phyloP scores from a whole-genome alignment of 2,113 vertebrate genomes.

The Oxyruncus cristatus region DNA sequence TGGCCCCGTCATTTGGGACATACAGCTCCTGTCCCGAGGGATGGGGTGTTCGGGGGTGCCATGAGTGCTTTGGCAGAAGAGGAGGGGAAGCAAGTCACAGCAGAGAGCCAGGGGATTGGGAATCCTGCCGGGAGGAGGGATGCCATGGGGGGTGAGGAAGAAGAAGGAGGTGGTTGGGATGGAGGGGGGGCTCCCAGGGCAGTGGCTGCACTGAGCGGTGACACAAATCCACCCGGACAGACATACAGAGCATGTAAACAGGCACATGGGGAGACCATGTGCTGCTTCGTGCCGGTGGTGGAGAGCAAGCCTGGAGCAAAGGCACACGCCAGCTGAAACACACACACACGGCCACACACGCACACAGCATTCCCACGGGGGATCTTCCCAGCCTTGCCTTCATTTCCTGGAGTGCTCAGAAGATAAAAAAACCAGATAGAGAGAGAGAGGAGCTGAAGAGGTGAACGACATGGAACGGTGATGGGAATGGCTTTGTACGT shows the following conservation, averaged over 20 bases:
- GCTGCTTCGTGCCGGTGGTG: not conserved
- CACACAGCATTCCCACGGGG: not conserved
- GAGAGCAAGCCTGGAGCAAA: not conserved
- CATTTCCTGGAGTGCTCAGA: not conserved
- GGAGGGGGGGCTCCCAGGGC: not conserved
- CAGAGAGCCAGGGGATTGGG: accelerated
- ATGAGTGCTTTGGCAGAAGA: accelerated
- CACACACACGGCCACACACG: not conserved
- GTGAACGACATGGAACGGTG: not conserved
- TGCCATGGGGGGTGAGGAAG: not conserved
- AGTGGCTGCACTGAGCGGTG: not conserved
- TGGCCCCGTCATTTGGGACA: not conserved
- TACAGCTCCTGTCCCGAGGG: too few relatives aligned
- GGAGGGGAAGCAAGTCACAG: not conserved
- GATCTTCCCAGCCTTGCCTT: not conserved
- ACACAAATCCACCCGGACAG: slow-evolving; percentile 50
- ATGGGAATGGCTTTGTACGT: not conserved
- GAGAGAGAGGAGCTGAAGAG: not conserved
- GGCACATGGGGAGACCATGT: slow-evolving; percentile 64
- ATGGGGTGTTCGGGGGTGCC: not conserved
- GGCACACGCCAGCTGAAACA: not conserved
- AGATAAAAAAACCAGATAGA: not conserved
- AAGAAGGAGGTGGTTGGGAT: not conserved
- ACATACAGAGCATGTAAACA: slow-evolving; percentile 24
- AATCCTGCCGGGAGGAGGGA: not conserved